phyloP scores from a whole-genome alignment of 2,113 vertebrate species.

The Pelecanoides urinatrix region DNA sequence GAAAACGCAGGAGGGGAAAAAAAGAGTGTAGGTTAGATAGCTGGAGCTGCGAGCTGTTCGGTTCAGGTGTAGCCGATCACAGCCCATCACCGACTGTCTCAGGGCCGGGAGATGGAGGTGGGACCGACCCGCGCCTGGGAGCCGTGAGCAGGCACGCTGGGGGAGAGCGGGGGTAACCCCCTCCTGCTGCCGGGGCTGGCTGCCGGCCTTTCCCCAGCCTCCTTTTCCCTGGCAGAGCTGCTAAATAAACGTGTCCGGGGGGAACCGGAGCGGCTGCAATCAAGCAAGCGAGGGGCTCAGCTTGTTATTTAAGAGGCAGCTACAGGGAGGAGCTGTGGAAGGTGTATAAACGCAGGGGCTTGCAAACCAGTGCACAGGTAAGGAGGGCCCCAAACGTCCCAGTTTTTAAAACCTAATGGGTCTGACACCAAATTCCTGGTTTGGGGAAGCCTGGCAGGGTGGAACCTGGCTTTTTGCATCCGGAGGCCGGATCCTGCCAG shows the following conservation, averaged over 20 bases:
- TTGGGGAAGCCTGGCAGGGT: background rate
- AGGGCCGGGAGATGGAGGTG: background rate
- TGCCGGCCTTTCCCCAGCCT: background rate
- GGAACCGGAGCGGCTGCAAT: background rate
- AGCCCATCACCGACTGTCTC: background rate
- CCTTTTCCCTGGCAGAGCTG: background rate
- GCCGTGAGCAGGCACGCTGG: fast-evolving
- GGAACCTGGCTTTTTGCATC: background rate
- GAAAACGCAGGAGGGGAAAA: background rate
- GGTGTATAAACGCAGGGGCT: background rate
- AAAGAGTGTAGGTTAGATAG: background rate
- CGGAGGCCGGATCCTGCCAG: background rate
- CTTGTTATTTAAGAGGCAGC: background rate
- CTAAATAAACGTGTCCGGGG: fast-evolving
- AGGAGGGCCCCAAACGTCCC: background rate
- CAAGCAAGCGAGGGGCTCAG: background rate
- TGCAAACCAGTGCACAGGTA: background rate
- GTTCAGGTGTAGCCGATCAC: background rate
- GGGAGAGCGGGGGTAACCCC: background rate
- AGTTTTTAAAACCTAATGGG: background rate
- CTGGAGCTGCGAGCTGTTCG: background rate
- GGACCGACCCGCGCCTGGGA: background rate
- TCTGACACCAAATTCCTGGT: background rate
- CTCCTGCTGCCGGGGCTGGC: background rate
- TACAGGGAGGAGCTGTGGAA: background rate